Evolutionary conservation across 2,888 invertebrate genomes (phyloP).

Genomic region (Leucophenga montana): DNA sequence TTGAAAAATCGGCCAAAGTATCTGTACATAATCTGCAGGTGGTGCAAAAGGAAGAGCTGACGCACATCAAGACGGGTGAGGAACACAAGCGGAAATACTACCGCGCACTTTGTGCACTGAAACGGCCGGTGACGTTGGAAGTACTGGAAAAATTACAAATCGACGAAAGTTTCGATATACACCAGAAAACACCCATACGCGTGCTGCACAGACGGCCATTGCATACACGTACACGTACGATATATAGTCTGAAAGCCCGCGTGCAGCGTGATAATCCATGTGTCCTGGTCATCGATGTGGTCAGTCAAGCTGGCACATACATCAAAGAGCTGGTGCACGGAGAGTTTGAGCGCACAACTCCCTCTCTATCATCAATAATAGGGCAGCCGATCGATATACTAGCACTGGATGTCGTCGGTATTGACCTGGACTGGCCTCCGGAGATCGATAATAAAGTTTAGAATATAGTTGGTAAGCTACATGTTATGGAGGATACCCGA

Average conservation of each 20-base stretch:
- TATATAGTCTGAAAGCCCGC: slow-evolving; percentile 79
- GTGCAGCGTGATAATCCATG: slow-evolving; percentile 73
- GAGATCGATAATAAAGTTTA: slow-evolving; percentile 57
- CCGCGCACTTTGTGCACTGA: slow-evolving; percentile 81
- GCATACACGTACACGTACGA: slow-evolving; percentile 78
- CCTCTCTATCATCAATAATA: slow-evolving; percentile 82
- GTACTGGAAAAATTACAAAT: slow-evolving; percentile 75
- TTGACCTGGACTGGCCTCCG: slow-evolving; percentile 84
- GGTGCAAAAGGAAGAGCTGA: slow-evolving; percentile 80
- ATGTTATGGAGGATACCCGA: background rate
- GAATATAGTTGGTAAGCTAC: background rate
- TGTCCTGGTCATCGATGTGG: slow-evolving; percentile 79
- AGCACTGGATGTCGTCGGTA: slow-evolving; percentile 89
- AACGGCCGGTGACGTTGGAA: slow-evolving; percentile 73
- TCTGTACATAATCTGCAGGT: slow-evolving; percentile 79
- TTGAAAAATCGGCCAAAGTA: slow-evolving; percentile 75
- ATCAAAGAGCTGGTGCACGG: slow-evolving; percentile 98
- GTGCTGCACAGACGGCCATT: slow-evolving; percentile 90
- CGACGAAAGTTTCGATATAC: slow-evolving; percentile 75
- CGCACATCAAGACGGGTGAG: slow-evolving; percentile 87
- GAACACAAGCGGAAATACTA: slow-evolving; percentile 91
- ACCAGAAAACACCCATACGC: slow-evolving; percentile 91
- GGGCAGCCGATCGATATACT: slow-evolving; percentile 86
- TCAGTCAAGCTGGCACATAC: slow-evolving; percentile 94
- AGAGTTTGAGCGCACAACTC: slow-evolving; percentile 91